Conservation (phyloP, 2,113 vertebrate genomes). For the Rhinolophus sinicus region DNA sequence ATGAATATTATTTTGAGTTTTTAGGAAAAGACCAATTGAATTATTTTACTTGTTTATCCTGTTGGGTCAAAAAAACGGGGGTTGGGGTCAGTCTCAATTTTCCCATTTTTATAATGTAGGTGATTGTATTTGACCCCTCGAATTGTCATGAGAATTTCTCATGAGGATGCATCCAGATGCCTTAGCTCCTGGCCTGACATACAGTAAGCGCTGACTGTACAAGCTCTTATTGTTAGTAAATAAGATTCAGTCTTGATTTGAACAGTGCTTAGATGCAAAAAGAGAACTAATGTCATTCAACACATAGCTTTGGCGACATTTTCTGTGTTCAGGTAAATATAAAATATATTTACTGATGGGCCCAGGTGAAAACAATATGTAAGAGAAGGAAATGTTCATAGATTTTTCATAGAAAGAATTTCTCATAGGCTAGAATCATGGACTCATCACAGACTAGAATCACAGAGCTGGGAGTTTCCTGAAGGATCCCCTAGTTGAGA, state of each 20-base stretch:
- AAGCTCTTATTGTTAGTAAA: background rate
- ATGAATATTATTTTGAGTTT: background rate
- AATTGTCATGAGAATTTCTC: background rate
- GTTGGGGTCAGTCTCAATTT: background rate
- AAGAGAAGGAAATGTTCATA: background rate
- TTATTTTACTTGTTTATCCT: constrained; percentile 28
- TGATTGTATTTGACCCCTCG: background rate
- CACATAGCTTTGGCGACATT: background rate
- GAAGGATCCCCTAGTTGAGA: background rate
- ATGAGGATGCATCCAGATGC: background rate
- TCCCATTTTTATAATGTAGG: background rate
- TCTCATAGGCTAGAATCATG: background rate
- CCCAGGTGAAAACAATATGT: background rate
- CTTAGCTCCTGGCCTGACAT: background rate
- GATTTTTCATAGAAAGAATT: background rate
- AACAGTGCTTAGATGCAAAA: background rate
- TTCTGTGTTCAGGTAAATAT: background rate
- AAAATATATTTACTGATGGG: background rate
- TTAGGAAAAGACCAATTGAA: background rate
- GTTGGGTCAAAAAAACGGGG: background rate
- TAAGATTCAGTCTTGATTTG: background rate
- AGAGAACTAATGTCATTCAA: background rate
- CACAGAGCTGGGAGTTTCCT: background rate
- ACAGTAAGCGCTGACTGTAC: background rate
- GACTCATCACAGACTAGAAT: background rate